phyloP scores from a whole-genome alignment of 30 jellyfish, hydroid and myxozoan genomes.

The Nemopilema nomurai region DNA sequence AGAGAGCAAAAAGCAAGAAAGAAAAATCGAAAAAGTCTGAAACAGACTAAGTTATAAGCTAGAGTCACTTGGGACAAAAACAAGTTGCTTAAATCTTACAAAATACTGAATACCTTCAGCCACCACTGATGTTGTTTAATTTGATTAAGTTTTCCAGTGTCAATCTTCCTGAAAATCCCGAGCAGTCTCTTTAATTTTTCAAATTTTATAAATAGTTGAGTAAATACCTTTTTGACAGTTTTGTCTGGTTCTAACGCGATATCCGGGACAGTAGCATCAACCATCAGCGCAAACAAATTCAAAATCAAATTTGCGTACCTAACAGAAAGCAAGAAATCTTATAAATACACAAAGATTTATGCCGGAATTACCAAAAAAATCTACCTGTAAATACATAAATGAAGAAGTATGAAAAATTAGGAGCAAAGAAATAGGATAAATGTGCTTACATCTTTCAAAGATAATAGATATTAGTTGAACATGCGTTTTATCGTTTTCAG shows the following conservation, averaged over 20 bases:
- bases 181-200: neutral
- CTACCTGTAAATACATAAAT: no score
- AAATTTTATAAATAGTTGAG: neutral
- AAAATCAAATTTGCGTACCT: conserved; percentile 89
- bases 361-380: no score
- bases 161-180: neutral
- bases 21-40: no score
- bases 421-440: neutral
- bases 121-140: no score
- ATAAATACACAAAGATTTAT: neutral
- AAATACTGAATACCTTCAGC: no score
- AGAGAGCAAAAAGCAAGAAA: no score
- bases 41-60: no score
- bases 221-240: conserved; percentile 91
- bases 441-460: neutral
- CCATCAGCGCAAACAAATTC: conserved; percentile 95
- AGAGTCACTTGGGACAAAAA: no score
- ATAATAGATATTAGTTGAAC: neutral
- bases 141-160: no score
- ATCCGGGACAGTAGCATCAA: conserved; percentile 97
- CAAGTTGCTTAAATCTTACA: no score
- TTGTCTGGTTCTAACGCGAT: conserved; percentile 99
- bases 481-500: no score
- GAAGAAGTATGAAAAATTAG: neutral
- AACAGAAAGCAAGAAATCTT: neutral